Base-by-base conservation (phyloP, 1,140 invertebrate genomes). In the Carcinoscorpius rotundicauda region DNA sequence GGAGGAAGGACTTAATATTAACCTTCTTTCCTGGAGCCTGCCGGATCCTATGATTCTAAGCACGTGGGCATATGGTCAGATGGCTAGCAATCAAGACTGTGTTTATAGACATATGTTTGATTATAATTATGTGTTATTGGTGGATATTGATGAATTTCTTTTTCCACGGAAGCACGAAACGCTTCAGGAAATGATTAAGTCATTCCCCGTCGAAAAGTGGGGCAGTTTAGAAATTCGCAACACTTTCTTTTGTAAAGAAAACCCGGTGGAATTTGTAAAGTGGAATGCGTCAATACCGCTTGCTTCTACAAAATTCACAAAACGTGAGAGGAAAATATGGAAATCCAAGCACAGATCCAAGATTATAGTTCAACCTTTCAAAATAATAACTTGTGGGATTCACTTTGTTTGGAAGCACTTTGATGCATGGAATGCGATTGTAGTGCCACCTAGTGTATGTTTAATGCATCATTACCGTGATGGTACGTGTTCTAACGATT, bases 61-160 rank as follows among this genome's bases (percentile, higher is more conserved):
- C 5, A 49, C 8, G 5, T 49, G 60, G 49, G 3, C 8, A 8
- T 49, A 49, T 49, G 29, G 29, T 10, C 60, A 61, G 49, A 3
- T 61, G 8, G 50, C 50, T 49, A 61, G 60, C 51, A 50, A 50
- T 49, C 60, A 61, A 50, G 9, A 61, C 60, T 61, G 60, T 5
- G 6, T 61, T 3, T 51, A 50, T 4, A 48, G 60, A 61, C 49
- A 61, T 50, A 48, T 3, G 8, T 29, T 29, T 29, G 50, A 50
- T 11, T n/a, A 48, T 8, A 61, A 61, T 9, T 61, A 49, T 51
- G 49, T 61, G 49, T 48, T 61, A 8, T 48, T 50, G 11, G 49
- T 61, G 8, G 60, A 29, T 51, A 11, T 61, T 49, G 49, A 61
- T 11, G 60, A 61, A 8, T 61, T 61, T 50, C 60, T 61, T 50